Base-by-base conservation (phyloP, 1,140 invertebrate species). In the Drosophila willistoni region DNA sequence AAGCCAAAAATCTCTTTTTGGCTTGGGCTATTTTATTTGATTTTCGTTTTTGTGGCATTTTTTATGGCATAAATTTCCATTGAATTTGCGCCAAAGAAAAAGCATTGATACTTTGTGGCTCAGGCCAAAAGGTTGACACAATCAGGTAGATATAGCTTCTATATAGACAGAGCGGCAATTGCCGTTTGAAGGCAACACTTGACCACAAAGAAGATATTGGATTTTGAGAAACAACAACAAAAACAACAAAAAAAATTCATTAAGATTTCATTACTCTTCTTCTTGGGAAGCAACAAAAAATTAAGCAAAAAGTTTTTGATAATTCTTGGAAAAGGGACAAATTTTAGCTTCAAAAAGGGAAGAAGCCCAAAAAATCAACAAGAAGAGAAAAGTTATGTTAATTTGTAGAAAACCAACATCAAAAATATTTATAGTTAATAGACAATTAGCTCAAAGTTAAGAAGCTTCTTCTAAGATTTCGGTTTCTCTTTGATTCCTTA, bases 51-150 rank as follows among this genome's bases (percentile, higher is more conserved):
- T 90, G 70, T 63, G 71, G 72, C 71, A 80, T 85, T 90, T 90
- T 90, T 90, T 86, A 79, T 73, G 74, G 83, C 87, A 90, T 87
- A 84, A 82, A 91, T 91, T 90, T 91, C 89, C 89, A 89, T 91
- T 84, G 87, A 90, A 90, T 90, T 73, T 68, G 51, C 17, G 57
- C 39, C 22, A 47, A 7, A 51, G 10, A 61, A 13, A 41, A 17
- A 57, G 42, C 74, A 75, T 65, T 90, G 77, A 84, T 80, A 78
- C 81, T 74, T 89, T 73, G 77, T 68, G 56, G 63, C 69, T 72
- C 22, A 70, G 29, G 42, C 63, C 60, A 67, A 83, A 87, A 75
- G 76, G 83, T 86, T 86, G 80, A 89, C 83, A 87, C 84, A 87
- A 83, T 83, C 80, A 86, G 82, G 83, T 87, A 86, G 82, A 76